phyloP scores from a whole-genome alignment of 2,113 vertebrate species.

The Bombycilla garrulus region DNA sequence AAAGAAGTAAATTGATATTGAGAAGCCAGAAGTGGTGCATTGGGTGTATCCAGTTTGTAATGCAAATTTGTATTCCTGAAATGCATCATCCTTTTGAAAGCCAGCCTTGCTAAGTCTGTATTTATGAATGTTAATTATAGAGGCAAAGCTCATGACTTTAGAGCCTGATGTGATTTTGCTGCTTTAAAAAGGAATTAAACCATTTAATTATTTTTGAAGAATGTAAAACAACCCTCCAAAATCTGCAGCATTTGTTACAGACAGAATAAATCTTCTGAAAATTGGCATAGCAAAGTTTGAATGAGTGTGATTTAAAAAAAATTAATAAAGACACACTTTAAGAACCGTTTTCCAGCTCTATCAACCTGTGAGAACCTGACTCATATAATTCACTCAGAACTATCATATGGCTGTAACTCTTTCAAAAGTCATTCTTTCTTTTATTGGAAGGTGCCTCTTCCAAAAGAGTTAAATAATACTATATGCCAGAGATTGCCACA shows the following conservation, averaged over 20 bases:
- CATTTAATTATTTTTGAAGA: neutral
- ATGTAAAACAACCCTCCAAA: neutral
- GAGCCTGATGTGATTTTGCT: neutral
- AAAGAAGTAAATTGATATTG: neutral
- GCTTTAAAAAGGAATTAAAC: conserved; percentile 8
- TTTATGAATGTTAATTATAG: conserved; percentile 1
- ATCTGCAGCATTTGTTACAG: neutral
- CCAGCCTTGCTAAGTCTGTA: conserved; percentile 1
- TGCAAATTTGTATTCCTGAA: conserved; percentile 12
- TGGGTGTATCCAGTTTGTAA: neutral
- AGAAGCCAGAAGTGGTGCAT: neutral
- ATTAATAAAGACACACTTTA: neutral
- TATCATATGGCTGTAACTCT: neutral
- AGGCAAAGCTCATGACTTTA: conserved; percentile 5
- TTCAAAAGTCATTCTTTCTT: neutral
- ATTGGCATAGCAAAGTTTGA: neutral
- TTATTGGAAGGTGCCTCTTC: neutral
- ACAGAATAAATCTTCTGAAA: neutral
- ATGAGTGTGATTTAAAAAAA: neutral
- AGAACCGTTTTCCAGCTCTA: neutral
- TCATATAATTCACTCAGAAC: neutral
- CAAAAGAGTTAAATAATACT: neutral
- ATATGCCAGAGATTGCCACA: neutral
- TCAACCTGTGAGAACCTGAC: neutral
- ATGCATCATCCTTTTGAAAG: conserved; percentile 1